Percentiles rank a stretch among this genome's conserved stretches.
Evolutionary conservation across 37 sponge, comb jelly and placozoan species (phyloP).

Genomic region (Mnemiopsis leidyi): DNA sequence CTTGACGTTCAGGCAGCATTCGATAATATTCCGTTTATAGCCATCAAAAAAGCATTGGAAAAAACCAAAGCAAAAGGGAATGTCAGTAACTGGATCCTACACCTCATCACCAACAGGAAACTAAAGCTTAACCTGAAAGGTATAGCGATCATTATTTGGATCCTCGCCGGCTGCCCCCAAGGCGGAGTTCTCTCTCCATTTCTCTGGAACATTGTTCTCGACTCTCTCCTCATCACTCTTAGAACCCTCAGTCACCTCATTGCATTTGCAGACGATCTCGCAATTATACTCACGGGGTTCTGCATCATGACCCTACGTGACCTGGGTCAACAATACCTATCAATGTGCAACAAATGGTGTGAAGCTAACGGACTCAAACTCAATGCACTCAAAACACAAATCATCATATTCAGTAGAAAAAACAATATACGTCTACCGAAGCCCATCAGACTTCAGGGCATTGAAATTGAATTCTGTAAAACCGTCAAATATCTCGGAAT

Average conservation of each 20-base stretch:
- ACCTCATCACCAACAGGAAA: not conserved
- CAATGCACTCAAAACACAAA: not conserved
- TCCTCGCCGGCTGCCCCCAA: conserved; percentile 6
- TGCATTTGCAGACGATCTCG: conserved; percentile 35
- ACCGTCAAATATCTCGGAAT: not conserved
- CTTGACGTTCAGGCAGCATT: conserved; percentile 16
- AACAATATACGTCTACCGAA: not conserved
- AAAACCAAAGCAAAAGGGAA: not conserved
- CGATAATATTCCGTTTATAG: not conserved
- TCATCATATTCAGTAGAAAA: conserved; percentile 3
- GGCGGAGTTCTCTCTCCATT: conserved; percentile 32
- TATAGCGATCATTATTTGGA: not conserved
- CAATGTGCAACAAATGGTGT: conserved; percentile 10
- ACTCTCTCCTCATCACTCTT: not conserved
- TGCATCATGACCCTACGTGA: not conserved
- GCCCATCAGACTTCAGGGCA: not conserved
- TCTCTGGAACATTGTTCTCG: not conserved
- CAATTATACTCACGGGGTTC: not conserved
- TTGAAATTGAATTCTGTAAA: not conserved
- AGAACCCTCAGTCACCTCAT: not conserved
- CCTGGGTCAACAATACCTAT: not conserved
- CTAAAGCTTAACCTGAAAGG: not conserved
- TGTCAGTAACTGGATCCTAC: conserved; percentile 14
- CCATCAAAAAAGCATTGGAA: not conserved
- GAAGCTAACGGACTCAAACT: not conserved